Percentiles rank a stretch among this genome's conserved stretches.
Evolutionary conservation across 2,797 vertebrate genomes (phyloP).

Genomic region (Chlorospingus semifuscus): DNA sequence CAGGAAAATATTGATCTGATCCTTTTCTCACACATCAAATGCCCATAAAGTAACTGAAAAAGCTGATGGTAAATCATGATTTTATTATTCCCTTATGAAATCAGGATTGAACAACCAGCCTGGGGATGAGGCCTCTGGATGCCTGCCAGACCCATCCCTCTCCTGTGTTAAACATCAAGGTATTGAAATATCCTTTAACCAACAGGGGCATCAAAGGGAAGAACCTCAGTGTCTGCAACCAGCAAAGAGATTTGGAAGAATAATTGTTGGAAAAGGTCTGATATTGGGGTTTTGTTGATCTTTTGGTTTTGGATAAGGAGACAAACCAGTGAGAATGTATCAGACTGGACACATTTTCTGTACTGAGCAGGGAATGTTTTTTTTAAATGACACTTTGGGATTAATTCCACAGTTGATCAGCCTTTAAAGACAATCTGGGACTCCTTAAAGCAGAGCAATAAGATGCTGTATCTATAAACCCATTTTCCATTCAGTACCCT

Average conservation of each 20-base stretch:
- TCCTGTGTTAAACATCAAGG: neutral
- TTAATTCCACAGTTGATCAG: neutral
- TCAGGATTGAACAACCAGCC: neutral
- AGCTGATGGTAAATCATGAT: neutral
- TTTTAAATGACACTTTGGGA: neutral
- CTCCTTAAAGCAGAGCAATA: neutral
- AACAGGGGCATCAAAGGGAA: neutral
- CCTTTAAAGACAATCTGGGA: neutral
- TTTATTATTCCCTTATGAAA: neutral
- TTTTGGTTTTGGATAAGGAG: neutral
- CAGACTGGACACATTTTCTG: neutral
- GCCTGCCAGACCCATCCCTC: neutral
- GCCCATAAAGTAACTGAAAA: neutral
- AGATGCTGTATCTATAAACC: accelerated
- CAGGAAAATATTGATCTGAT: neutral
- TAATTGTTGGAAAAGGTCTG: neutral
- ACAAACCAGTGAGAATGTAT: neutral
- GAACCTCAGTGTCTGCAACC: neutral
- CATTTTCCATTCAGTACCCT: neutral
- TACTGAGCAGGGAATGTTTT: neutral
- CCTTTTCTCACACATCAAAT: neutral
- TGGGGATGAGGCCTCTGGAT: neutral
- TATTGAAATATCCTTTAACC: neutral
- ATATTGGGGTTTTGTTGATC: neutral
- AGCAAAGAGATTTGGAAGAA: neutral